These are phyloP conservation scores for Drosophila watanabei DNA, from an alignment of 1,140 invertebrate species.

Conservation along the genomic window DNA sequence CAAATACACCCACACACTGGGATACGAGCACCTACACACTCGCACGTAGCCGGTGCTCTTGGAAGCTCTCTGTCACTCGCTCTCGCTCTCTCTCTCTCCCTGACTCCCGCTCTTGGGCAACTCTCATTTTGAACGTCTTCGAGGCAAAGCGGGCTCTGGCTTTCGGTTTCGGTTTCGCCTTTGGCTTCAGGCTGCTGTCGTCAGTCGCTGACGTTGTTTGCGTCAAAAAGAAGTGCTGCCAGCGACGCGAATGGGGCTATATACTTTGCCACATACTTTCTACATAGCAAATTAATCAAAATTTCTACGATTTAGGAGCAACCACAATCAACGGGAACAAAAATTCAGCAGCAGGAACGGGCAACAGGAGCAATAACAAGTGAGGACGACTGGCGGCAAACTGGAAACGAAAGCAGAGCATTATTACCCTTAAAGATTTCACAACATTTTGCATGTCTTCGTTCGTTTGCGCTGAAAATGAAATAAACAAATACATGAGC, in stretches of 20 bases:
- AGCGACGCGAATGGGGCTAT: background rate
- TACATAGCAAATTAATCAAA: conserved; percentile 42
- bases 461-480: conserved; percentile 74
- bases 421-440: conserved; percentile 25
- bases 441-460: conserved; percentile 79
- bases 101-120: conserved; percentile 9
- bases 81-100: conserved; percentile 4
- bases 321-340: conserved; percentile 14
- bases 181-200: conserved; percentile 68
- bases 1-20: conserved; percentile 33
- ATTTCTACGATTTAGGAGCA: conserved; percentile 37
- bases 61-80: conserved; percentile 31
- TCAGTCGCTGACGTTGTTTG: conserved; percentile 79
- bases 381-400: conserved; percentile 1
- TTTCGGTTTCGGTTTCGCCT: conserved; percentile 24
- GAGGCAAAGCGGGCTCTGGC: conserved; percentile 19
- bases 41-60: conserved; percentile 52
- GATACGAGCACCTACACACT: conserved; percentile 25
- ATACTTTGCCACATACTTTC: conserved; percentile 1
- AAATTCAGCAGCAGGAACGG: background rate
- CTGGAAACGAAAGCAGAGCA: conserved; percentile 10
- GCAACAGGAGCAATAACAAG: conserved; percentile 3
- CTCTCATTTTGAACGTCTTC: conserved; percentile 36
- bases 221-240: conserved; percentile 70
- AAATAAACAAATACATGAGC: conserved; percentile 82